Base-by-base conservation (phyloP, 2,113 vertebrate species). In the Leptosomus discolor region DNA sequence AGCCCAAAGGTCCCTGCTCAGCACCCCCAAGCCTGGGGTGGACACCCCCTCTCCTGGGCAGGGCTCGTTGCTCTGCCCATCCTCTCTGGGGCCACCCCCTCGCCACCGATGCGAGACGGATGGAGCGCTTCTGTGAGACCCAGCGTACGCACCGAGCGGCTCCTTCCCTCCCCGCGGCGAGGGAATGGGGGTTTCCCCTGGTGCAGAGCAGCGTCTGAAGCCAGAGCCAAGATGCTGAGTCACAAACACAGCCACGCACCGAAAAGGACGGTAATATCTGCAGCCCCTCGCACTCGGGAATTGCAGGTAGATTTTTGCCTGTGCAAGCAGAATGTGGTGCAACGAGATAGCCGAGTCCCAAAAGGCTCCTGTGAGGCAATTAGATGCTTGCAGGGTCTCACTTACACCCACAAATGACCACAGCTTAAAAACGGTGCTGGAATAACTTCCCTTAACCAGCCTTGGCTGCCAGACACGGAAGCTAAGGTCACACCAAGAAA, bases 61-160 rank as follows among this genome's bases (percentile, higher is more conserved):
- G 27, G 15, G 16, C 37, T 82, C 2, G 1, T 26, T 48, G 54
- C 56, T 75, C n/a, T 48, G 29, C 29, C 39, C 34, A 18, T 60
- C 45, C n/a, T 69, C 46, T 60, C 56, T 30, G 36, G 56, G 29
- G 39, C 53, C 63, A 8, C 8, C 46, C 32, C 6, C 0, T 30
- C 24, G 22, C 69, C 50, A 29, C 10, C 9, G 3, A 29, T 13
- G 4, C 0, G 2, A 39, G 1, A 27, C 0, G 5, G 34, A 36
- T 8, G 2, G 46, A 46, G 30, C 1, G 0, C 5, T 13, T 7
- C 67, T 3, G 3, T 9, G 57, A 67, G 46, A 26, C 2, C 30
- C 39, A 16, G 24, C 32, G 2, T 9, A 4, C 2, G 39, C 61
- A 29, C 9, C 4, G 2, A 63, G 16, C 2, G 20, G 46, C 32